phyloP scores from a whole-genome alignment of 2,888 invertebrate genomes.

The Melieria omissa region DNA sequence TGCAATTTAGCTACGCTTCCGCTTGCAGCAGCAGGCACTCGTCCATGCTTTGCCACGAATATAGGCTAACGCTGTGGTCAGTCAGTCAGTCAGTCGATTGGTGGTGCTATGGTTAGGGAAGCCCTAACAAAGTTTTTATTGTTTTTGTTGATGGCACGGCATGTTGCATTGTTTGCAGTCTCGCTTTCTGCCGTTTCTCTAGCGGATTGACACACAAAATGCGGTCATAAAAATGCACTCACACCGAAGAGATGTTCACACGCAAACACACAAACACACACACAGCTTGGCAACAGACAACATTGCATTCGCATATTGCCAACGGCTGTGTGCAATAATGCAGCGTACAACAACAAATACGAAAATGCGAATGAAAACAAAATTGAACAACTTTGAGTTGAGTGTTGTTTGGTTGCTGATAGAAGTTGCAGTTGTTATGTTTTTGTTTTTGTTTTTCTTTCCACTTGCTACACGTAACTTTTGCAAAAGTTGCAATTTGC shows the following conservation, averaged over 20 bases:
- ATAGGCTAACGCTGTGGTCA: background rate
- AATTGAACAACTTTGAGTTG: background rate
- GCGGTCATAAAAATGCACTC: background rate
- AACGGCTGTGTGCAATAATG: background rate
- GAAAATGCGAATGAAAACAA: background rate
- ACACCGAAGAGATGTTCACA: background rate
- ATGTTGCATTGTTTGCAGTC: no score
- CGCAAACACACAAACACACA: background rate
- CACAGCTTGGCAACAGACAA: background rate
- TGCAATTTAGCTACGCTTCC: background rate
- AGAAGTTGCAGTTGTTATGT: background rate
- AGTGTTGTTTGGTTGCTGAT: no score
- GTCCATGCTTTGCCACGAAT: background rate
- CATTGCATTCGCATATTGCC: background rate
- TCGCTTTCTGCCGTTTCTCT: no score
- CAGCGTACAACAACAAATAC: slow-evolving; percentile 7
- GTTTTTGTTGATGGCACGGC: background rate
- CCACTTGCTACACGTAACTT: background rate
- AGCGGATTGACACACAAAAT: background rate
- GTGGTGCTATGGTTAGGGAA: background rate
- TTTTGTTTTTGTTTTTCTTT: background rate
- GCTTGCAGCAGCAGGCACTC: background rate
- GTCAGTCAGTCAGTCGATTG: background rate
- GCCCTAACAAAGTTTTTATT: background rate
- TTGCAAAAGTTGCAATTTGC: background rate